phyloP scores from a whole-genome alignment of 2,113 vertebrate genomes.

The Monarcha castaneiventris region DNA sequence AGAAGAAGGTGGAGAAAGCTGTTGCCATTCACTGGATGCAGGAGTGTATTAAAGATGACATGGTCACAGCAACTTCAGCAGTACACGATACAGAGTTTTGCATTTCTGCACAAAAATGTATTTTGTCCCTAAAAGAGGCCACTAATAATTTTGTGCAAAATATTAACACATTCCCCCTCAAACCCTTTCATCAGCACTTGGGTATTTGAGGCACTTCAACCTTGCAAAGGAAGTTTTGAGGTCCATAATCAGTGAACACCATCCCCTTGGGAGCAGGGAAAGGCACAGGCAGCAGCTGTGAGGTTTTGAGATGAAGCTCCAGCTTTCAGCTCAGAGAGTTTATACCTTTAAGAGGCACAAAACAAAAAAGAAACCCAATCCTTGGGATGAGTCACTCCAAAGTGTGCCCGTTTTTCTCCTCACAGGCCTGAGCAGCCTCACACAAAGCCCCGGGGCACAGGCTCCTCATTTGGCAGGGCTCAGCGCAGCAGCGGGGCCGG shows the following conservation, averaged over 20 bases:
- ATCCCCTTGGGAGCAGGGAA: background rate
- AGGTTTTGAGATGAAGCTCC: background rate
- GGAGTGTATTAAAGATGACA: accelerated
- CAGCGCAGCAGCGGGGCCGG: background rate
- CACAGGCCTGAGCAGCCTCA: slow-evolving; percentile 31
- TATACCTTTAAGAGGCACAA: background rate
- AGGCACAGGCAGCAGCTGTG: background rate
- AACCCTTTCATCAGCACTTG: background rate
- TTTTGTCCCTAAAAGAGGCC: background rate
- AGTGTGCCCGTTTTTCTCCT: slow-evolving; percentile 2
- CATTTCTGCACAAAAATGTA: background rate
- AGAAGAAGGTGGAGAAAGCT: background rate
- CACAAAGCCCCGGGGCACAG: slow-evolving; percentile 24
- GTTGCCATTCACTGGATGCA: background rate
- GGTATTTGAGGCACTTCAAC: background rate
- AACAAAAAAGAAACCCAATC: background rate
- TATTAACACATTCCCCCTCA: background rate
- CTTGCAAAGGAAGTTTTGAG: background rate
- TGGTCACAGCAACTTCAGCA: background rate
- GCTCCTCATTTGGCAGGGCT: slow-evolving; percentile 54
- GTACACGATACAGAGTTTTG: background rate
- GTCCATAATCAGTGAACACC: background rate
- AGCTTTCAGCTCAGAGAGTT: background rate
- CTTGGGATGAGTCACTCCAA: background rate
- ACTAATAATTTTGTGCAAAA: background rate